Base-by-base conservation (phyloP, 2,797 vertebrate genomes). In the Jordanella pulchra region DNA sequence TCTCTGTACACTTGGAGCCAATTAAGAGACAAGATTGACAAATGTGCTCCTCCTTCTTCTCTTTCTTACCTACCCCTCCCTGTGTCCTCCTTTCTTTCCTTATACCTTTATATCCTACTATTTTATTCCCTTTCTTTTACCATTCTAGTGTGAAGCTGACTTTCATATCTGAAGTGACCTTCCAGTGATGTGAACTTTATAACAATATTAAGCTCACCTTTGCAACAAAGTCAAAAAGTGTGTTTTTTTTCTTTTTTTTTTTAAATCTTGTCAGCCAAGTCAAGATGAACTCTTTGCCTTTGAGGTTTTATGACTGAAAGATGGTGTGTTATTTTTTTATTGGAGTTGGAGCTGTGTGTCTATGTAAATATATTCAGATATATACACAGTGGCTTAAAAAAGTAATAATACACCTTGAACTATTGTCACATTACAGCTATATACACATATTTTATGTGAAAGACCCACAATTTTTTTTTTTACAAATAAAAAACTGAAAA, bases 21-120 rank as follows among this genome's bases (percentile, higher is more conserved):
- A 93, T 93, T 93, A 93, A 86, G 84, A 91, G 87, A 92, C 90
- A 88, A 87, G 84, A 86, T 84, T 91, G 89, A 92, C 92, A 93
- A 91, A 92, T 85, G 82, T 84, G 44, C 87, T 80, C 84, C 86
- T 79, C 85, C 77, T 85, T 78, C 63, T 75, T 45, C 48, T 79
- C 65, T 61, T 69, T 64, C 72, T 81, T 78, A 44, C 71, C 78
- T 63, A 67, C 53, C 71, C 72, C 50, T 76, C 78, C 35, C 58
- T 21, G 23, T 72, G 61, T 69, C 78, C 61, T 81, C 65, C 51
- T 86, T 78, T 79, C 23, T 72, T 80, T 64, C 48, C 68, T 25
- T 81, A 72, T 78, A 70, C 71, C 69, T 74, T 76, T 83, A 76
- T 71, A 70, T 78, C 66, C 75, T 70, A 35, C 58, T 72, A 75